Conservation (phyloP, 2,797 vertebrate species). For the Alcedo atthis region DNA sequence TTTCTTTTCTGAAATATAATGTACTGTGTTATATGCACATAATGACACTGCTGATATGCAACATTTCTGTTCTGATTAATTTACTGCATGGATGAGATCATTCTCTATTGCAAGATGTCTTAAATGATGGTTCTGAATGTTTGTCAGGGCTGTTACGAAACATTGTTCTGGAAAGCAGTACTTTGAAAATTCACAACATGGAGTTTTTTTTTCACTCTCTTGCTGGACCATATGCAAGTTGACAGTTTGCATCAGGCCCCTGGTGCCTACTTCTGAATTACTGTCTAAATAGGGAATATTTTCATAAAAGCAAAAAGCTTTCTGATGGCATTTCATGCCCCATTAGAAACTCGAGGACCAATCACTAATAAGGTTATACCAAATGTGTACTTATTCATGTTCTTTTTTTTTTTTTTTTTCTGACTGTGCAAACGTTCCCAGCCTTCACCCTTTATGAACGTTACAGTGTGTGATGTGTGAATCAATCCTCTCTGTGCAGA, state of each 20-base stretch:
- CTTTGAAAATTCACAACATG: constrained; percentile 37
- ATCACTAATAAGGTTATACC: not conserved
- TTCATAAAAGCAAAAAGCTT: constrained; percentile 13
- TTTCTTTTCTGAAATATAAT: not conserved
- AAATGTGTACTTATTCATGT: not conserved
- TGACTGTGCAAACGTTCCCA: constrained; percentile 41
- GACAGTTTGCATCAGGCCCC: not conserved
- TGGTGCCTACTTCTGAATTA: not conserved
- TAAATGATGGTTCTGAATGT: not conserved
- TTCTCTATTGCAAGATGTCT: not conserved
- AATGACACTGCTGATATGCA: not conserved
- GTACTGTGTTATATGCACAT: not conserved
- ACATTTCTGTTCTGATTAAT: constrained; percentile 1
- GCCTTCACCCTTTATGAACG: constrained; percentile 58
- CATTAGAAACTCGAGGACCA: constrained; percentile 13
- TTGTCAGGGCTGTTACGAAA: not conserved
- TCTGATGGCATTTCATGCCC: constrained; percentile 12
- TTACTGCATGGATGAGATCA: not conserved
- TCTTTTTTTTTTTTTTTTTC: not conserved
- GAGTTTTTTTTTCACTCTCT: not conserved
- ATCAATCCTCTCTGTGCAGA: constrained; percentile 72
- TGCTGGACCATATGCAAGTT: constrained; percentile 35
- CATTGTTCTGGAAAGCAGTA: not conserved
- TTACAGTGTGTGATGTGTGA: constrained; percentile 52
- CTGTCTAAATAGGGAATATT: not conserved